These are phyloP conservation scores for Melanargia galathea DNA, from an alignment of 2,888 invertebrate genomes.

Conservation along the genomic window DNA sequence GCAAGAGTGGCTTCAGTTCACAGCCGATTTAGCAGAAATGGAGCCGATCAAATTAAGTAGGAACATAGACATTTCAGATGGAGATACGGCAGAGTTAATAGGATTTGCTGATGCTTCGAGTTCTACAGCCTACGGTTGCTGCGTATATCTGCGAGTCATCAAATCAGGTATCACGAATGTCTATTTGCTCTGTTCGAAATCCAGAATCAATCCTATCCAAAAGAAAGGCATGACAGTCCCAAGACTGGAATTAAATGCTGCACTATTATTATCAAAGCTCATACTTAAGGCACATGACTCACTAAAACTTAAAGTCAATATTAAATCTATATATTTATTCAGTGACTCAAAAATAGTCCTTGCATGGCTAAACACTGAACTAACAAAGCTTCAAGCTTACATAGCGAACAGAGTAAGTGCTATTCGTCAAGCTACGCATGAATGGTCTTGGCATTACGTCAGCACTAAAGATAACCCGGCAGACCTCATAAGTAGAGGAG, in stretches of 20 bases:
- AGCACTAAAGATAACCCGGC: neutral
- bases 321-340: neutral
- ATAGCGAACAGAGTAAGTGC: neutral
- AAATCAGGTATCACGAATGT: neutral
- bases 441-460: neutral
- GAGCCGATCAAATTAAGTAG: neutral
- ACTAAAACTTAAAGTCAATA: neutral
- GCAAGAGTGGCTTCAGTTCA: slow-evolving; percentile 3
- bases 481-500: neutral
- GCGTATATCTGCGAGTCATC: neutral
- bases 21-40: neutral
- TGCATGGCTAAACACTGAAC: neutral
- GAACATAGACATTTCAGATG: slow-evolving; percentile 1
- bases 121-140: neutral
- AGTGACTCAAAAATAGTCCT: slow-evolving; percentile 1
- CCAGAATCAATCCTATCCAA: slow-evolving; percentile 1
- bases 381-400: neutral
- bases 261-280: slow-evolving; percentile 1
- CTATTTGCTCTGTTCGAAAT: slow-evolving; percentile 3
- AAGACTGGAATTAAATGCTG: neutral
- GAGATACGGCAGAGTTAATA: neutral
- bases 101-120: slow-evolving; percentile 1
- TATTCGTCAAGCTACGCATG: neutral
- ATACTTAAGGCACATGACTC: neutral
- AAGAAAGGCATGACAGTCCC: neutral